Conservation (phyloP, 1,140 invertebrate genomes). For the Drosophila baimaii region DNA sequence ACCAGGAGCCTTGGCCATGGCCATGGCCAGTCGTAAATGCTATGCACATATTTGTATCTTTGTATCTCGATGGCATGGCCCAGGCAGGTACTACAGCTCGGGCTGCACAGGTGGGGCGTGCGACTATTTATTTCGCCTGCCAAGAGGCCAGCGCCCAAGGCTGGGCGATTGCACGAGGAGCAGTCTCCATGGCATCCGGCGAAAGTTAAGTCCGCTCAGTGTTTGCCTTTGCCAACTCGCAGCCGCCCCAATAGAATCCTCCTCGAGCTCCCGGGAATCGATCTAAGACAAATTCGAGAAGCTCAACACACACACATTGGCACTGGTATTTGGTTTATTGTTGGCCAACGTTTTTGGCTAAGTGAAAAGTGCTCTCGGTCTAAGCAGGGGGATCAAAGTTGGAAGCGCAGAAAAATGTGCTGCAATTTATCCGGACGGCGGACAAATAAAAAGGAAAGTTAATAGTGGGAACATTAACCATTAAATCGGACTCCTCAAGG, state of each 20-base stretch:
- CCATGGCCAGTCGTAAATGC: constrained; percentile 37
- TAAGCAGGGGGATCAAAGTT: constrained; percentile 32
- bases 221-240: constrained; percentile 29
- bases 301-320: constrained; percentile 19
- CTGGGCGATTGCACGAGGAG: not conserved
- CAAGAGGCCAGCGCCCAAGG: constrained; percentile 23
- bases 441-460: constrained; percentile 15
- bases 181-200: constrained; percentile 39
- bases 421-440: constrained; percentile 26
- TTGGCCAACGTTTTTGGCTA: constrained; percentile 42
- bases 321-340: constrained; percentile 39
- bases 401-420: constrained; percentile 9
- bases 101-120: constrained; percentile 19
- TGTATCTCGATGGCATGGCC: constrained; percentile 4
- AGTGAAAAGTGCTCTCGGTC: constrained; percentile 37
- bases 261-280: constrained; percentile 26
- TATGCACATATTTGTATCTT: constrained; percentile 41
- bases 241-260: constrained; percentile 15
- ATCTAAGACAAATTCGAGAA: constrained; percentile 45
- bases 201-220: constrained; percentile 25
- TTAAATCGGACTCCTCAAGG: not conserved
- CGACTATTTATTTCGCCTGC: constrained; percentile 29
- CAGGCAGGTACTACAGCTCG: not conserved
- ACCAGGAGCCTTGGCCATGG: constrained; percentile 7
- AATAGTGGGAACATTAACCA: not conserved